Evolutionary conservation across 2,113 vertebrate species (phyloP), one percentile per base, ranked within the genome.

Genomic region (Potamarius usumacintae): DNA sequence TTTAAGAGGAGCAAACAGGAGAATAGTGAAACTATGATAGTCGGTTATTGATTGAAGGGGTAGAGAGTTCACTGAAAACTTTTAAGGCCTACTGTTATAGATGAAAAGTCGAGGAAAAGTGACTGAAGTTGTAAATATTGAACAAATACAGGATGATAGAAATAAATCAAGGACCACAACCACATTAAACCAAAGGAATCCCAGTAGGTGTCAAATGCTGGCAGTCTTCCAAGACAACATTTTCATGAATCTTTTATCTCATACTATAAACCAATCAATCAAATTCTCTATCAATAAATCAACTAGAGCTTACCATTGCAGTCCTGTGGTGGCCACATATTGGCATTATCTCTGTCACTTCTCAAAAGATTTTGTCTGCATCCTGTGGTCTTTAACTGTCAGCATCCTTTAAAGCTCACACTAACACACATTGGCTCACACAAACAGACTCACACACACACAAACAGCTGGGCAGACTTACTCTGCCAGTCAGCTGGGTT

Each of bases 401-500:
- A 85, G 57, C 72, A 84, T 76, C 30, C 82, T 85, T 84, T 27
- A 42, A 42, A 84, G 50, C 74, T 34, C 50, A 34, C 50, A 27
- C 81, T 76, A 42, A 76, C 84, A 74, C 30, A 80, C n/a, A 76
- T 30, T 72, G 65, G 5, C 52, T 71, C 89, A 86, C 42, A 71
- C 55, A 77, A 71, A 85, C 63, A 85, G 50, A 42, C 20, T 57
- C 5, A 82, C 22, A 81, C 48, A 62, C 72, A 81, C 83, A 53
- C 7, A 88, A 80, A 84, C 86, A 85, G 87, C 89, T 88, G 90
- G 89, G 88, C 91, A 90, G 86, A 87, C 91, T 83, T 81, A 92
- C 86, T 92, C 86, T 92, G 91, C 82, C 90, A 91, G 92, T 96
- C 94, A 94, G 94, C 94, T 94, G 94, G 92, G 92, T 88, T 85